These are phyloP conservation scores for Andrena dorsata DNA, from an alignment of 2,888 invertebrate species.

Conservation along the genomic window DNA sequence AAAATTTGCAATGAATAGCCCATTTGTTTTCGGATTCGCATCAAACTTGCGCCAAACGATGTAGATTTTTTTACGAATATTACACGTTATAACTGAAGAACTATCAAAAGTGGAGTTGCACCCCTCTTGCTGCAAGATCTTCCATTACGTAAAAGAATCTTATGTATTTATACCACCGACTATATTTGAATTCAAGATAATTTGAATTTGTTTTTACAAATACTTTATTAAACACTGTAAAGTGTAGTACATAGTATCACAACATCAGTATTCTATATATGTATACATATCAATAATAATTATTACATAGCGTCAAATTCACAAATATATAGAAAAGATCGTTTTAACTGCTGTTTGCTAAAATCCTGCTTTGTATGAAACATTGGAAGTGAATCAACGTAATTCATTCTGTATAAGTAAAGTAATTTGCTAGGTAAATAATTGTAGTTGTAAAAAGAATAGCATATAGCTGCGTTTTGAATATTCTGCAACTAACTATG, in stretches of 20 bases:
- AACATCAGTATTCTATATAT: constrained; percentile 75
- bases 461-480: constrained; percentile 31
- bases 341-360: constrained; percentile 46
- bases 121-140: no score
- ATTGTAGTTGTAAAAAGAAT: constrained; percentile 42
- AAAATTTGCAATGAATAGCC: no score
- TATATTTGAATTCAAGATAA: constrained; percentile 5
- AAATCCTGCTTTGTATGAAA: constrained; percentile 40
- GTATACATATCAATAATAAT: constrained; percentile 61
- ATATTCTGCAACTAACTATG: constrained; percentile 56
- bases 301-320: constrained; percentile 63
- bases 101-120: no score
- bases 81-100: no score
- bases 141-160: background rate
- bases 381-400: constrained; percentile 38
- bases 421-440: constrained; percentile 54
- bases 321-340: constrained; percentile 67
- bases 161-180: background rate
- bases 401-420: constrained; percentile 44
- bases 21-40: no score
- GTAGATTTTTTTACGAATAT: no score
- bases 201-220: constrained; percentile 76
- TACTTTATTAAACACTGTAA: constrained; percentile 81
- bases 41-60: no score
- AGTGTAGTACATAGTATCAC: constrained; percentile 82